These are phyloP conservation scores for Phaonia tiefii DNA, from an alignment of 2,888 invertebrate genomes.

Conservation along the genomic window DNA sequence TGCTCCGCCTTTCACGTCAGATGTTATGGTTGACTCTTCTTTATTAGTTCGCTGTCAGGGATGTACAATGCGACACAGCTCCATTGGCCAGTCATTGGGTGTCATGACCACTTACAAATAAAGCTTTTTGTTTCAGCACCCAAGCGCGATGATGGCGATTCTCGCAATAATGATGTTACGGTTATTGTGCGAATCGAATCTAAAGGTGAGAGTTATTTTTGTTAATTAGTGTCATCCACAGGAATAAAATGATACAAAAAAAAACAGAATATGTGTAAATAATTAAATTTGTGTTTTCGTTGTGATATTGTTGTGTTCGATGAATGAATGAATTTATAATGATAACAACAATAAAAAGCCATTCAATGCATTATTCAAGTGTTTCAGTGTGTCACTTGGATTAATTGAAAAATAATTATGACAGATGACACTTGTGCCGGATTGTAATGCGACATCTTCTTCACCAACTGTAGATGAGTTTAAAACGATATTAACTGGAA, in stretches of 20 bases:
- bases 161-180: no score
- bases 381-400: not conserved
- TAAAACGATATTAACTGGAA: no score
- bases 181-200: no score
- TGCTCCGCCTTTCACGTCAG: not conserved
- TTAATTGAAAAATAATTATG: conserved; percentile 9
- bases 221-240: not conserved
- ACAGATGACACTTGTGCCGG: conserved; percentile 18
- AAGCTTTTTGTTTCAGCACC: no score
- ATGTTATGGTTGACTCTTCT: not conserved
- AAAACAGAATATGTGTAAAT: not conserved
- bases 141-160: no score
- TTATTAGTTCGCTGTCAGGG: not conserved
- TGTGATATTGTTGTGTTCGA: not conserved
- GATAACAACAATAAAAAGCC: no score
- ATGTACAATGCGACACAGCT: not conserved
- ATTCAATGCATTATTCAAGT: not conserved
- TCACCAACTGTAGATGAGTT: no score
- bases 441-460: no score
- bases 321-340: conserved; percentile 7
- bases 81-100: no score
- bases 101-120: no score
- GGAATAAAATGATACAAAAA: not conserved
- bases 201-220: conserved; percentile 5
- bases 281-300: not conserved